A percentile compares a stretch with the other conserved stretches of the same genome.
Conservation (phyloP, 2,888 invertebrate genomes). For the Hydraecia micacea region DNA sequence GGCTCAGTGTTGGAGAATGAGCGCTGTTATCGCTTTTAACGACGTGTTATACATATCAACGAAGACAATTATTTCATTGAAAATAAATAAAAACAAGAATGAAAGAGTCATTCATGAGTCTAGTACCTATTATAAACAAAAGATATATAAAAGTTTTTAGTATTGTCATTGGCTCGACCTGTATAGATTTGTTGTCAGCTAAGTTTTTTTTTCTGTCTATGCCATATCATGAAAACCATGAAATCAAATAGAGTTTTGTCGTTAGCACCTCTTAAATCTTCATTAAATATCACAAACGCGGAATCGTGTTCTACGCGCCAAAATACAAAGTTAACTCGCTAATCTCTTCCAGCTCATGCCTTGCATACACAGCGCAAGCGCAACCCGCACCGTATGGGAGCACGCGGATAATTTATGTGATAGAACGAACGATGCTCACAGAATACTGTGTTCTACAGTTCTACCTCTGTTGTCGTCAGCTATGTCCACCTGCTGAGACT, state of each 20-base stretch:
- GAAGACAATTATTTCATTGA: conserved; percentile 30
- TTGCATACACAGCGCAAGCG: conserved; percentile 47
- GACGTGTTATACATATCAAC: conserved; percentile 20
- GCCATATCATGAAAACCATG: neutral
- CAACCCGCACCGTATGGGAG: conserved; percentile 73
- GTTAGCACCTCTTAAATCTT: neutral
- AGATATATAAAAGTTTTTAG: neutral
- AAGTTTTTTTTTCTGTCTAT: neutral
- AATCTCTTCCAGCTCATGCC: conserved; percentile 45
- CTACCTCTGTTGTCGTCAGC: conserved; percentile 72
- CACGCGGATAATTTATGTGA: conserved; percentile 79
- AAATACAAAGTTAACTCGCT: conserved; percentile 24
- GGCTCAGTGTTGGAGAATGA: conserved; percentile 24
- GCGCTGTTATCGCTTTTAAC: conserved; percentile 41
- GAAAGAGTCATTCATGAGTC: conserved; percentile 2
- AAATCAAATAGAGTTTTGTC: neutral
- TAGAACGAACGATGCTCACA: conserved; percentile 73
- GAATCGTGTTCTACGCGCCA: neutral
- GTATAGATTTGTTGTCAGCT: neutral
- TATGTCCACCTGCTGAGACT: conserved; percentile 73
- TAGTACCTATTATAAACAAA: conserved; percentile 2
- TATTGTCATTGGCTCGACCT: too few species aligned
- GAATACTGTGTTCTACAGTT: conserved; percentile 76
- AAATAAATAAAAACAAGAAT: conserved; percentile 43
- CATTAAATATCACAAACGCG: neutral